Evolutionary conservation across 2,888 invertebrate genomes (phyloP), one percentile per base, ranked within the genome.

Genomic region (Microplitis deprimator): DNA sequence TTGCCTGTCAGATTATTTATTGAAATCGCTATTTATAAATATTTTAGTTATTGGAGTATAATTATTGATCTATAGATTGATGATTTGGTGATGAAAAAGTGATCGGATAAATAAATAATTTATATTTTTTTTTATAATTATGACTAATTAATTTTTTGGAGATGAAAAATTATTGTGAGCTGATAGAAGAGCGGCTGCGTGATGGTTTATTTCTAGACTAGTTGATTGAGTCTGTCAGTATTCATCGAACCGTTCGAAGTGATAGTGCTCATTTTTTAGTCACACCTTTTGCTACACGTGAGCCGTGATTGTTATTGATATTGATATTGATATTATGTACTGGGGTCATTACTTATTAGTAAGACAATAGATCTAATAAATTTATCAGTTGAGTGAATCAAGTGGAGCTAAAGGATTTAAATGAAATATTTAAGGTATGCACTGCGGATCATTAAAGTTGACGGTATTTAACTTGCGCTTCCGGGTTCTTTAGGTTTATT

Each of bases 401-500:
- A 29, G 29, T 29, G 29, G 29, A 29, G 29, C 29, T 3, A 29
- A 29, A 29, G 50, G 50, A 50, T 50, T 50, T 13, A 50, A 50
- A 50, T 50, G 13, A 50, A 50, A 50, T 50, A 50, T 50, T 50
- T 8, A 4, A 50, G 50, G 13, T 13, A 50, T 39, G 40, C 16
- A 60, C 38, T n/a, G 16, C 10, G 16, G 13, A 39, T 50, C 17
- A 20, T 59, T n/a, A 41, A 50, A 59, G 3, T 17, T 59, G 29
- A 29, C 29, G 50, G 13, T 13, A 50, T 50, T 50, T 50, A 50
- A 5, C 50, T 50, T 50, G 13, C 50, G 70, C 20, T 64, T 73
- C 64, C 40, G 73, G 41, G 62, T 62, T 62, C 64, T 73, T 64
- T 20, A 16, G 64, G 41, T 73, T 67, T 64, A 73, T 73, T 73